Conservation (phyloP, 2,888 invertebrate species). For the Caradrina clavipalpis region DNA sequence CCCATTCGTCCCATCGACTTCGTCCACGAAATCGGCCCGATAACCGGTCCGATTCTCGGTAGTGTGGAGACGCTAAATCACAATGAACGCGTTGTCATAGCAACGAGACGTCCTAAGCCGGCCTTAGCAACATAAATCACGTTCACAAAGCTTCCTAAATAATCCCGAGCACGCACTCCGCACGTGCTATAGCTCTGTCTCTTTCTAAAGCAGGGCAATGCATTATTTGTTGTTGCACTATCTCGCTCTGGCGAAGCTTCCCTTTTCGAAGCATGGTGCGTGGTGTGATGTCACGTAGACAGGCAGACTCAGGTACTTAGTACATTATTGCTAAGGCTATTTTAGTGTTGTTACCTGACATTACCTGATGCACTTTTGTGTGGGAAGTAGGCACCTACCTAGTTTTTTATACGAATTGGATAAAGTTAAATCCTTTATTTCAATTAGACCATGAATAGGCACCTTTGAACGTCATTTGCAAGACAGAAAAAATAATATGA, state of each 20-base stretch:
- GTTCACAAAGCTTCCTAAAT: constrained; percentile 5
- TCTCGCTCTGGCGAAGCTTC: constrained; percentile 41
- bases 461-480: no score
- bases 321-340: no score
- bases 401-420: no score
- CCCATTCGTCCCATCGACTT: no score
- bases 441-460: no score
- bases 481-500: no score
- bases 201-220: constrained; percentile 47
- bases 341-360: no score
- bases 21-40: no score
- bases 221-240: constrained; percentile 63
- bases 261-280: constrained; percentile 18
- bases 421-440: no score
- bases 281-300: constrained; percentile 54
- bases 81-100: neutral
- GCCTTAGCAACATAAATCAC: constrained; percentile 2
- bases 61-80: no score
- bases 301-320: neutral
- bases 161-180: constrained; percentile 54
- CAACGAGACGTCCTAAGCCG: neutral
- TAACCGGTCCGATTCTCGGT: no score
- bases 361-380: neutral
- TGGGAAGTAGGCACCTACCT: neutral
- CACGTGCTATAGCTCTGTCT: constrained; percentile 69